phyloP scores from a whole-genome alignment of 1,140 invertebrate species.

The Lasioglossum baleicum region DNA sequence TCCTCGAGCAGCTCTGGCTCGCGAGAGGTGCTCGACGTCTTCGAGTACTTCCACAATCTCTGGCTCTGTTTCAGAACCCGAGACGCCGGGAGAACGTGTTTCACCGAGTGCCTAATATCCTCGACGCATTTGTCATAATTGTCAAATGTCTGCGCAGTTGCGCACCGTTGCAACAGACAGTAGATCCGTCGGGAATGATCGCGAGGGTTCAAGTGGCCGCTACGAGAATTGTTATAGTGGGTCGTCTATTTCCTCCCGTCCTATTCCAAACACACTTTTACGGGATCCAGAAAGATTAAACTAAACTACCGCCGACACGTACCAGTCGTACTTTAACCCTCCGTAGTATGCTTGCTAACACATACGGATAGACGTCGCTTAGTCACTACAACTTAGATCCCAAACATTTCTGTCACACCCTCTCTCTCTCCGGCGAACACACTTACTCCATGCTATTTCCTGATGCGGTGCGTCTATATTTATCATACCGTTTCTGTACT shows the following conservation, averaged over 20 bases:
- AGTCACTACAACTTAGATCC: not conserved
- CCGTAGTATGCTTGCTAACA: not conserved
- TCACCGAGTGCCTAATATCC: not conserved
- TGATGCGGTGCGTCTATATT: not conserved
- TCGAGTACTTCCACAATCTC: conserved; percentile 18
- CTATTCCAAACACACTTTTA: not conserved
- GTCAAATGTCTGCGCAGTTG: too few species aligned
- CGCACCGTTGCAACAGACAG: not conserved
- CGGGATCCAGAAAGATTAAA: not conserved
- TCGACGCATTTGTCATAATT: conserved; percentile 3
- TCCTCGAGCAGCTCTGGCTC: not conserved
- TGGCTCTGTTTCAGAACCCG: not conserved
- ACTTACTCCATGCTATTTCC: not conserved
- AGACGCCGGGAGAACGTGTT: not conserved
- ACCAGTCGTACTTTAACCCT: not conserved
- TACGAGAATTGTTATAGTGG: not conserved
- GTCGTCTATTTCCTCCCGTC: not conserved
- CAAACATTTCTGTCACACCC: not conserved
- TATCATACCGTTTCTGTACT: not conserved
- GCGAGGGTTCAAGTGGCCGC: not conserved
- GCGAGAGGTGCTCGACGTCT: not conserved
- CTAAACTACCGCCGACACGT: not conserved
- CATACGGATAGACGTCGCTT: not conserved
- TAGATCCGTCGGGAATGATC: too few species aligned
- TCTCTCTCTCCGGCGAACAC: not conserved